Conservation (phyloP, 2,113 vertebrate genomes). For the Sminthopsis crassicaudata region DNA sequence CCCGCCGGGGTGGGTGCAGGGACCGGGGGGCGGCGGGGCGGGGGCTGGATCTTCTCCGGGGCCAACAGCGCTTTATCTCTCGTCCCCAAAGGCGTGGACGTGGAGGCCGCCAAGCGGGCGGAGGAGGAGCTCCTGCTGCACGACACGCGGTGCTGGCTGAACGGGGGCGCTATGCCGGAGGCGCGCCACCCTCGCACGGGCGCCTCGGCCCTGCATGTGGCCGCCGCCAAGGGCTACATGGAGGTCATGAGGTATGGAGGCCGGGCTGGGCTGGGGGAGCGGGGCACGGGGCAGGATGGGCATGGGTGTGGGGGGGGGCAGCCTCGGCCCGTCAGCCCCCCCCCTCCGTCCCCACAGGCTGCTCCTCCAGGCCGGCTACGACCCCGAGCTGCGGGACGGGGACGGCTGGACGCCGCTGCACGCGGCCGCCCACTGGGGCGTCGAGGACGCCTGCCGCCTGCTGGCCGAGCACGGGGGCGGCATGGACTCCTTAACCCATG, state of each 20-base stretch:
- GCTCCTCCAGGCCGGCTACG: constrained; percentile 91
- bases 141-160: constrained; percentile 90
- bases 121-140: constrained; percentile 91
- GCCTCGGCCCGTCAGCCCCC: no score
- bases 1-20: constrained; percentile 82
- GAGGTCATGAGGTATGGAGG: constrained; percentile 92
- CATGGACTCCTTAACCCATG: constrained; percentile 91
- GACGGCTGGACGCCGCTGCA: constrained; percentile 95
- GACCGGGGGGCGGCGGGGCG: no score
- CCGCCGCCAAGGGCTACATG: constrained; percentile 93
- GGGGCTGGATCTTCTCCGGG: background rate
- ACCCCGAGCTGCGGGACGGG: constrained; percentile 88
- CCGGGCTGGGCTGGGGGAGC: no score
- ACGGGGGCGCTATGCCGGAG: constrained; percentile 84
- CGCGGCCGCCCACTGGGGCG: constrained; percentile 93
- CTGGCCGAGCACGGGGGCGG: constrained; percentile 92
- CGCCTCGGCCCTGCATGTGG: constrained; percentile 92
- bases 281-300: no score
- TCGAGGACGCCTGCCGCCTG: constrained; percentile 90
- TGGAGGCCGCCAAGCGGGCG: constrained; percentile 88
- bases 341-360: constrained; percentile 80
- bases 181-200: constrained; percentile 88
- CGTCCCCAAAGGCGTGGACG: constrained; percentile 87
- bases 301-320: no score
- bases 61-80: background rate